phyloP scores from a whole-genome alignment of 2,113 vertebrate genomes.

The Odocoileus virginianus region DNA sequence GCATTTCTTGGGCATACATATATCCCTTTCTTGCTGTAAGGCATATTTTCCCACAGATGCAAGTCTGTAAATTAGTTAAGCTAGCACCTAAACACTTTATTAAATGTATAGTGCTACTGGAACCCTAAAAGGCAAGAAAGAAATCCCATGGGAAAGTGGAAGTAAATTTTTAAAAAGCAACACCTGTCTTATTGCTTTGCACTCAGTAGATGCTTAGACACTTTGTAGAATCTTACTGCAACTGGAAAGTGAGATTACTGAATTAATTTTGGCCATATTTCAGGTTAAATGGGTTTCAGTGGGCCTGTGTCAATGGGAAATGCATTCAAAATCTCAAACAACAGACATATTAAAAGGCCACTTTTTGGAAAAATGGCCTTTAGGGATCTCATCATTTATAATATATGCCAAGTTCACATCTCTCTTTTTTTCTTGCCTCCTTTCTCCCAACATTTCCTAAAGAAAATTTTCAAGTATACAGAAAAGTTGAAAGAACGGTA shows the following conservation, averaged over 20 bases:
- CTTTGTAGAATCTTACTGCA: background rate
- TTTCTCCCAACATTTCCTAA: slow-evolving; percentile 13
- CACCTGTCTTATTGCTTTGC: background rate
- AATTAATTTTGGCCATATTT: slow-evolving; percentile 45
- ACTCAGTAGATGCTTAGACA: background rate
- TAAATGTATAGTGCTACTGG: background rate
- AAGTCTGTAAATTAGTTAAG: slow-evolving; percentile 27
- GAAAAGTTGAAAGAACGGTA: background rate
- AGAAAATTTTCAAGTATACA: background rate
- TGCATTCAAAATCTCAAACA: slow-evolving; percentile 34
- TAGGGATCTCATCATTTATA: slow-evolving; percentile 21
- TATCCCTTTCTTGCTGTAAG: background rate
- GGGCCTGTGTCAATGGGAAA: slow-evolving; percentile 26
- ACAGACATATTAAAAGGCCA: background rate
- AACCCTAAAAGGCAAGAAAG: background rate
- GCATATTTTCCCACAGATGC: background rate
- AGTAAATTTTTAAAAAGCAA: background rate
- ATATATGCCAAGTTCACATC: slow-evolving; percentile 16
- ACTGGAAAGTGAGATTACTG: background rate
- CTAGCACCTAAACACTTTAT: background rate
- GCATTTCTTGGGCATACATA: background rate
- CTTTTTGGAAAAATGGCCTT: slow-evolving; percentile 48
- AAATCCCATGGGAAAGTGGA: background rate
- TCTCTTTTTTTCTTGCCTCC: slow-evolving; percentile 5
- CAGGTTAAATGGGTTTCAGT: slow-evolving; percentile 19